phyloP scores from a whole-genome alignment of 2,797 vertebrate species.

The Esox masquinongy region DNA sequence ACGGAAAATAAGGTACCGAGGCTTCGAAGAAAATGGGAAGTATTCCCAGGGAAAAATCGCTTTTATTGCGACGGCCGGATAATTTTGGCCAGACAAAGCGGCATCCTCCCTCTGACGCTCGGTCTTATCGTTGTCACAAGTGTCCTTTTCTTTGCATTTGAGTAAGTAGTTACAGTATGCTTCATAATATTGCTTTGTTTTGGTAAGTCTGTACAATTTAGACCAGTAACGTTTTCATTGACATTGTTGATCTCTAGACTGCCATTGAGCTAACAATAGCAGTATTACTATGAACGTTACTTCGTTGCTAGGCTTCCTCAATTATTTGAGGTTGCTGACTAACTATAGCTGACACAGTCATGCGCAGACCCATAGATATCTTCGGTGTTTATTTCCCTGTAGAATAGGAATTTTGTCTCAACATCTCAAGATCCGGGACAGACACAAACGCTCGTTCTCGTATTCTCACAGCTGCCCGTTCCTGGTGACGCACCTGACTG shows the following conservation, averaged over 20 bases:
- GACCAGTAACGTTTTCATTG: background rate
- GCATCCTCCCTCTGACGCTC: conserved; percentile 89
- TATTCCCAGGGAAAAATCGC: conserved; percentile 90
- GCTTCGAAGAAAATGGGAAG: conserved; percentile 87
- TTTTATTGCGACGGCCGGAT: conserved; percentile 92
- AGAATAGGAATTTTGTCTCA: background rate
- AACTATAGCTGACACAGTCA: background rate
- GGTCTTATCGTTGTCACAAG: conserved; percentile 90
- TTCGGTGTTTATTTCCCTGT: background rate
- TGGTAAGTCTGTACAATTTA: background rate
- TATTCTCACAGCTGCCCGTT: conserved; percentile 85
- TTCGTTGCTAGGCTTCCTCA: background rate
- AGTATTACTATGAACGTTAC: background rate
- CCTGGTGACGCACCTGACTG: conserved; percentile 85
- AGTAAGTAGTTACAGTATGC: conserved; percentile 79
- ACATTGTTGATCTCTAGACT: background rate
- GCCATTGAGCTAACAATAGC: background rate
- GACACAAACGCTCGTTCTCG: background rate
- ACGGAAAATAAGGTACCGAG: conserved; percentile 55
- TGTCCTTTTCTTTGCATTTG: conserved; percentile 93
- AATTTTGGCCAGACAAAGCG: conserved; percentile 87
- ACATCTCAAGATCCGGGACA: background rate
- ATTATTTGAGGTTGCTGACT: background rate
- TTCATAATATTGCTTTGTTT: background rate
- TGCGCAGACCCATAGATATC: background rate